Conservation (phyloP, 1,140 invertebrate species). For the Atta colombica region DNA sequence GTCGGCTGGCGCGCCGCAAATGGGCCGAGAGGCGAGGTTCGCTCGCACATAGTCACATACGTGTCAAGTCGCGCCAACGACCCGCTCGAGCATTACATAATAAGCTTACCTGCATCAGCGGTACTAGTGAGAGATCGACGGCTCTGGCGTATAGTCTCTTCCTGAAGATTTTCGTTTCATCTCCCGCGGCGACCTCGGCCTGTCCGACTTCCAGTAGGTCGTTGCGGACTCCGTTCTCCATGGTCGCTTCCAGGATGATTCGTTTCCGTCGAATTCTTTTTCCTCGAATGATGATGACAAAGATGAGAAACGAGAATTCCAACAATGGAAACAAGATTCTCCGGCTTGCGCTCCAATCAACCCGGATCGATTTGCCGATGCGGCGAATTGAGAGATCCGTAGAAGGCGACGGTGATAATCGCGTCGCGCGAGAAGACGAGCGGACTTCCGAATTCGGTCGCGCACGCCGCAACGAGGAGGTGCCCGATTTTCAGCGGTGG, state of each 20-base stretch:
- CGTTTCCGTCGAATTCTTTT: not conserved
- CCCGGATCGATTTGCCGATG: constrained; percentile 42
- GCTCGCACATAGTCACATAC: not conserved
- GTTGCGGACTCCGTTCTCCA: constrained; percentile 50
- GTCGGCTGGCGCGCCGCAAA: constrained; percentile 14
- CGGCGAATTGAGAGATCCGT: not conserved
- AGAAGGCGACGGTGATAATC: not conserved
- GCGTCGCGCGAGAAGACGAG: not conserved
- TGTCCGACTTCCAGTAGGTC: not conserved
- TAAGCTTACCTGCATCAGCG: constrained; percentile 76
- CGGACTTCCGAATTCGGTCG: constrained; percentile 32
- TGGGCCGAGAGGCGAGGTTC: constrained; percentile 30
- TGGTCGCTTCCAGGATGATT: not conserved
- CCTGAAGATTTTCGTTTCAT: not conserved
- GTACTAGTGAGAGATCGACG: constrained; percentile 58
- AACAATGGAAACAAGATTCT: not conserved
- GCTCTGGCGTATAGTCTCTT: not conserved
- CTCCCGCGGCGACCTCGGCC: not conserved
- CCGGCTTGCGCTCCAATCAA: not conserved
- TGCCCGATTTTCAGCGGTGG: not conserved
- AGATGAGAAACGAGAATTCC: not conserved
- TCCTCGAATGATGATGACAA: not conserved
- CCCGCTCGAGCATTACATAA: constrained; percentile 65
- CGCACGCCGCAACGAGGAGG: constrained; percentile 14
- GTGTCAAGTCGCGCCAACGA: not conserved